These are phyloP conservation scores for Pseudocheirus occidentalis DNA, from an alignment of 2,797 vertebrate genomes.

Conservation along the genomic window DNA sequence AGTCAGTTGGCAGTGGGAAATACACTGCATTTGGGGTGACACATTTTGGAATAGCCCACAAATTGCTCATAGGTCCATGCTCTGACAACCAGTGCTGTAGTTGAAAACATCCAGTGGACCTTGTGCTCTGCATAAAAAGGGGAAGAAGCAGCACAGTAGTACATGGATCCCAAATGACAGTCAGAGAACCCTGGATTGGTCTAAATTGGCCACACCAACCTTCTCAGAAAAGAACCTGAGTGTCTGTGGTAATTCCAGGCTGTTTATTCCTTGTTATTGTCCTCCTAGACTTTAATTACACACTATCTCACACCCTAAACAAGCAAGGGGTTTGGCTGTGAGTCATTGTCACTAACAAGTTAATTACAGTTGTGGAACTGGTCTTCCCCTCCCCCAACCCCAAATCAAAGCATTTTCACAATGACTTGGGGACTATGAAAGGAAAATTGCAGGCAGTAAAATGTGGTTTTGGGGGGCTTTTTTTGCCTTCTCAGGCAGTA, in stretches of 20 bases:
- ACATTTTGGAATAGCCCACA: neutral
- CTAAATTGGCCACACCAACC: neutral
- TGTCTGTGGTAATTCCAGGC: neutral
- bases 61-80: neutral
- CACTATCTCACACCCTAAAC: slow-evolving; percentile 34
- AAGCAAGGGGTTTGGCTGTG: slow-evolving; percentile 57
- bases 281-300: neutral
- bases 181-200: neutral
- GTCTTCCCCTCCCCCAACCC: slow-evolving; percentile 11
- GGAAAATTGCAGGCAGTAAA: slow-evolving; percentile 59
- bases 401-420: slow-evolving; percentile 60
- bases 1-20: neutral
- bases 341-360: slow-evolving; percentile 43
- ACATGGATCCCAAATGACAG: neutral
- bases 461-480: slow-evolving; percentile 18
- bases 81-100: neutral
- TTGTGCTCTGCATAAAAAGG: neutral
- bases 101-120: neutral
- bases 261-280: neutral
- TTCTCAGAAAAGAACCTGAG: neutral
- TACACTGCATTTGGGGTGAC: neutral
- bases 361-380: slow-evolving; percentile 61
- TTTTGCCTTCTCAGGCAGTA: slow-evolving; percentile 36
- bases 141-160: neutral
- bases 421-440: slow-evolving; percentile 59